These are phyloP conservation scores for Bugulina stolonifera DNA, from an alignment of 2,888 invertebrate species.

Conservation along the genomic window DNA sequence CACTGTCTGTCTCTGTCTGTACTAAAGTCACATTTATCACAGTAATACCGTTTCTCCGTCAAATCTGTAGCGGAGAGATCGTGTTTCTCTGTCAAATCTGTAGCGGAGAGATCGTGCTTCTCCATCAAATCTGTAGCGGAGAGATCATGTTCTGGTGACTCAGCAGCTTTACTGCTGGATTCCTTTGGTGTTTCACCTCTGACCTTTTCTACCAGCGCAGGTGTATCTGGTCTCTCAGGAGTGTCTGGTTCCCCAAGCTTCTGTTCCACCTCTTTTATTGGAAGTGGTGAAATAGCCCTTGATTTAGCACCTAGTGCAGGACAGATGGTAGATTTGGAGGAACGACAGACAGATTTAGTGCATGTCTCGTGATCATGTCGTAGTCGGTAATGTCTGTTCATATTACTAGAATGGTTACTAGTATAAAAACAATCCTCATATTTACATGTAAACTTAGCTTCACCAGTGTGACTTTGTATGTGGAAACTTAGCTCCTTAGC, in stretches of 20 bases:
- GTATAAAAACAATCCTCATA: neutral
- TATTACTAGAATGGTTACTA: neutral
- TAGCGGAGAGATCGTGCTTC: neutral
- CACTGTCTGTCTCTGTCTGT: neutral
- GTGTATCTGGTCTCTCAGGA: neutral
- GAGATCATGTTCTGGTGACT: neutral
- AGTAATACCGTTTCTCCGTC: neutral
- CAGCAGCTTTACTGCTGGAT: neutral
- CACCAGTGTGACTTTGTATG: neutral
- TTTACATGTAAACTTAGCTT: neutral
- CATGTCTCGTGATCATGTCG: neutral
- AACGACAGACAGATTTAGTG: neutral
- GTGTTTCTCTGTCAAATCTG: neutral
- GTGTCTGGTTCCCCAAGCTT: neutral
- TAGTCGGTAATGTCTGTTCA: neutral
- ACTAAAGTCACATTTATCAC: neutral
- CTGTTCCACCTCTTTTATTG: neutral
- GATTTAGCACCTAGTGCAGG: neutral
- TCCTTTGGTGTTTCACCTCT: neutral
- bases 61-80: neutral
- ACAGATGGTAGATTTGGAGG: neutral
- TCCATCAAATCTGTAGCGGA: neutral
- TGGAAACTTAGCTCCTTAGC: neutral
- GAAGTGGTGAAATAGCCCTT: too few relatives aligned
- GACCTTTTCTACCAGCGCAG: neutral